These are phyloP conservation scores for Siniperca scherzeri DNA, from an alignment of 2,797 vertebrate species.

Conservation along the genomic window DNA sequence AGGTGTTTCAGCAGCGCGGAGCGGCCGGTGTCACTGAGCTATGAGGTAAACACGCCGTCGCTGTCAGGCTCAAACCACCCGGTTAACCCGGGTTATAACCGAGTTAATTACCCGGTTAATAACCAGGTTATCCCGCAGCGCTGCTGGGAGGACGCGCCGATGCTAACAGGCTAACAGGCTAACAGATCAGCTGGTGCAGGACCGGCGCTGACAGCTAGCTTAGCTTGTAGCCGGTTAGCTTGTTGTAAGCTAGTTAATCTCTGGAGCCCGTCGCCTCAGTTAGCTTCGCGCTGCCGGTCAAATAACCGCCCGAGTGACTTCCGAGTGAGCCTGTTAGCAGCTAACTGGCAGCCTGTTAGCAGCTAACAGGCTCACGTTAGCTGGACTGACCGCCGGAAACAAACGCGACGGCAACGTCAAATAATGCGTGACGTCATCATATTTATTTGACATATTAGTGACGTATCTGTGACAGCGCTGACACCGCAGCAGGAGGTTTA, in stretches of 20 bases:
- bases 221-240: not conserved
- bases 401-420: not conserved
- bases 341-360: not conserved
- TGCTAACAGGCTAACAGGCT: slow-evolving; percentile 35
- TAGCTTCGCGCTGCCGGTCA: not conserved
- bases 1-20: slow-evolving; percentile 40
- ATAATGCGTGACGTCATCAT: not conserved
- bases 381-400: not conserved
- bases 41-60: slow-evolving; percentile 68
- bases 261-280: slow-evolving; percentile 2
- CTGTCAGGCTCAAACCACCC: not conserved
- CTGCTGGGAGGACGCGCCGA: slow-evolving; percentile 21
- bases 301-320: not conserved
- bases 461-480: not conserved
- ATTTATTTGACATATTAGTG: not conserved
- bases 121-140: not conserved
- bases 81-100: not conserved
- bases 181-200: slow-evolving; percentile 25
- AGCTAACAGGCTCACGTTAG: not conserved
- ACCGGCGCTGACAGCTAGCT: not conserved
- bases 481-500: not conserved
- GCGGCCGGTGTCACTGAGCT: slow-evolving; percentile 28
- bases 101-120: not conserved
- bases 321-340: too few relatives aligned
- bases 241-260: not conserved